phyloP scores from a whole-genome alignment of 2,797 vertebrate species.

The Chrysocyon brachyurus region DNA sequence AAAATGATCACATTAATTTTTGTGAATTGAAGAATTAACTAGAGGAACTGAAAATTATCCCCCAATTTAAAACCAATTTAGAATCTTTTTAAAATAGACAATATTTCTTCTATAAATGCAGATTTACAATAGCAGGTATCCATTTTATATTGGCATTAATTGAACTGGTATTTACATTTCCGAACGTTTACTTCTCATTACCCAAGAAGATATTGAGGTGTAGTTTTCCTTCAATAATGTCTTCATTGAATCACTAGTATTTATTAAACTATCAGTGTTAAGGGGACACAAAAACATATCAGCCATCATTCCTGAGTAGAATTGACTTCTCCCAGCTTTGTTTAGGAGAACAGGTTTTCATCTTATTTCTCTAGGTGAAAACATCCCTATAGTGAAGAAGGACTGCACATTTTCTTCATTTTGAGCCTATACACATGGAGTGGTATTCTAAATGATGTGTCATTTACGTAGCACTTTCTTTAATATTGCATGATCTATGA shows the following conservation, averaged over 20 bases:
- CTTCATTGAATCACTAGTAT: not conserved
- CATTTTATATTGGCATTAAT: not conserved
- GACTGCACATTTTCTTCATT: not conserved
- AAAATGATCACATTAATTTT: constrained; percentile 9
- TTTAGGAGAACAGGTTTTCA: not conserved
- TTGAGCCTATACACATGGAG: not conserved
- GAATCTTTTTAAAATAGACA: constrained; percentile 28
- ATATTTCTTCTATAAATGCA: not conserved
- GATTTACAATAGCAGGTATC: constrained; percentile 2
- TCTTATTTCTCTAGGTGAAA: constrained; percentile 6
- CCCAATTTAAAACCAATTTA: constrained; percentile 35
- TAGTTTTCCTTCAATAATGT: not conserved
- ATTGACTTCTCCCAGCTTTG: not conserved
- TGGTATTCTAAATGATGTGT: not conserved
- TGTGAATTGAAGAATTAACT: not conserved
- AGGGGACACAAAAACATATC: not conserved
- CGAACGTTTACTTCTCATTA: constrained; percentile 32
- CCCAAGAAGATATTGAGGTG: not conserved
- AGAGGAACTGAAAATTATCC: not conserved
- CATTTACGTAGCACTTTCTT: not conserved
- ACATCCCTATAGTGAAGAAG: not conserved
- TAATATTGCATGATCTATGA: not conserved
- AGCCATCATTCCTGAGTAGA: not conserved
- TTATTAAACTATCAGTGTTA: constrained; percentile 25
- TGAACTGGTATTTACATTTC: constrained; percentile 56